phyloP scores from a whole-genome alignment of 2,888 invertebrate species.

The Athrips mouffetella region DNA sequence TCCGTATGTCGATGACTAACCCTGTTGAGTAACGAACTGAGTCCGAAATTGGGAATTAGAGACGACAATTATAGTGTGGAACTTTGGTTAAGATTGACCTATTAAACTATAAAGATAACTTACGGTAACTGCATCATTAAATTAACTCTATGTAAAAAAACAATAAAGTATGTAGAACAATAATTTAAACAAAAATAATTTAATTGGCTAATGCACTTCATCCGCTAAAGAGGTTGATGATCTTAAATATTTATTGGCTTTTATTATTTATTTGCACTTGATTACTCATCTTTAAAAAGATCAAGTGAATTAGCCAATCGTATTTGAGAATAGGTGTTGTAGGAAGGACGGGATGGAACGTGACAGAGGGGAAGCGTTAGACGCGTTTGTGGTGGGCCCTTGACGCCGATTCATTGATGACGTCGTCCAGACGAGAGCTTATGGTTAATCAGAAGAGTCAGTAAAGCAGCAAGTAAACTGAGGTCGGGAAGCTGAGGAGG shows the following conservation, averaged over 20 bases:
- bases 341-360: not conserved
- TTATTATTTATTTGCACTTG: not conserved
- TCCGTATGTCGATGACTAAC: conserved; percentile 63
- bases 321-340: not conserved
- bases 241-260: too few relatives aligned
- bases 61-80: conserved; percentile 56
- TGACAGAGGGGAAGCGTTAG: not conserved
- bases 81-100: conserved; percentile 73
- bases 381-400: too few relatives aligned
- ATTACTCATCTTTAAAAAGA: not conserved
- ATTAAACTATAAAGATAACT: conserved; percentile 68
- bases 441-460: not conserved
- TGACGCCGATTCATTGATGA: too few relatives aligned
- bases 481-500: conserved; percentile 14
- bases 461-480: conserved; percentile 4
- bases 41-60: conserved; percentile 51
- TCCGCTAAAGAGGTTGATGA: too few relatives aligned
- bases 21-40: conserved; percentile 54
- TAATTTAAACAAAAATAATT: conserved; percentile 10
- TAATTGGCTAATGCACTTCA: conserved; percentile 8
- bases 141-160: conserved; percentile 50
- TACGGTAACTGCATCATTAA: conserved; percentile 71
- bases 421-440: not conserved
- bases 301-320: conserved; percentile 4
- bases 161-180: conserved; percentile 29